phyloP scores from a whole-genome alignment of 2,113 vertebrate species.

The Cyanoliseus patagonus region DNA sequence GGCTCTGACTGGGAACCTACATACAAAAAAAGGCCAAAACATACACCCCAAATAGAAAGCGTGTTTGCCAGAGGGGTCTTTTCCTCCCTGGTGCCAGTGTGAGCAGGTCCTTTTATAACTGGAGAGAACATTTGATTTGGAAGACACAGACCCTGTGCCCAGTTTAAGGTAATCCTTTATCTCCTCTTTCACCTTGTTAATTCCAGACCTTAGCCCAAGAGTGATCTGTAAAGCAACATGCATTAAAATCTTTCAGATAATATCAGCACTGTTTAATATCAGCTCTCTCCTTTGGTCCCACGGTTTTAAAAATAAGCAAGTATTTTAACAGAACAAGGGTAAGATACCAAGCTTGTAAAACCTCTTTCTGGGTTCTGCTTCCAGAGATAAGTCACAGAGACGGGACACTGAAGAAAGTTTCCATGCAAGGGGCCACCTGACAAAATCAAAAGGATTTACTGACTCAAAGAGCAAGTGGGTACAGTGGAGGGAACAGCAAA shows the following conservation, averaged over 20 bases:
- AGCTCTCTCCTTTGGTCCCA: background rate
- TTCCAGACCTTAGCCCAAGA: background rate
- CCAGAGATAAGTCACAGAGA: constrained; percentile 7
- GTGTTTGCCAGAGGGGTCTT: background rate
- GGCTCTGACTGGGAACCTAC: background rate
- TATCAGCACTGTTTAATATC: constrained; percentile 42
- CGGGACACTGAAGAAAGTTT: background rate
- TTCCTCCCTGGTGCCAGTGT: background rate
- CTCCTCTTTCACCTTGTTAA: background rate
- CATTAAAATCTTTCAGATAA: constrained; percentile 47
- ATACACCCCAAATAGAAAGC: background rate
- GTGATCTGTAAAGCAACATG: constrained; percentile 18
- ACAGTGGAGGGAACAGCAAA: background rate
- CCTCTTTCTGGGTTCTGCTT: constrained; percentile 15
- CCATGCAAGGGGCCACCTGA: constrained; percentile 1
- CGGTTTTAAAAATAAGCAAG: constrained; percentile 47
- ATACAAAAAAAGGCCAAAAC: background rate
- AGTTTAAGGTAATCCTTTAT: background rate
- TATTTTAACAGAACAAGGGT: constrained; percentile 42
- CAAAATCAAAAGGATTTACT: constrained; percentile 33
- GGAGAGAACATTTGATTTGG: background rate
- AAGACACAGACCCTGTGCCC: background rate
- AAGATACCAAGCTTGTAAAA: constrained; percentile 52
- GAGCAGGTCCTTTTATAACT: background rate
- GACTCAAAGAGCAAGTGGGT: background rate